phyloP scores from a whole-genome alignment of 2,113 vertebrate genomes.

The Psittacula cyanocephala region DNA sequence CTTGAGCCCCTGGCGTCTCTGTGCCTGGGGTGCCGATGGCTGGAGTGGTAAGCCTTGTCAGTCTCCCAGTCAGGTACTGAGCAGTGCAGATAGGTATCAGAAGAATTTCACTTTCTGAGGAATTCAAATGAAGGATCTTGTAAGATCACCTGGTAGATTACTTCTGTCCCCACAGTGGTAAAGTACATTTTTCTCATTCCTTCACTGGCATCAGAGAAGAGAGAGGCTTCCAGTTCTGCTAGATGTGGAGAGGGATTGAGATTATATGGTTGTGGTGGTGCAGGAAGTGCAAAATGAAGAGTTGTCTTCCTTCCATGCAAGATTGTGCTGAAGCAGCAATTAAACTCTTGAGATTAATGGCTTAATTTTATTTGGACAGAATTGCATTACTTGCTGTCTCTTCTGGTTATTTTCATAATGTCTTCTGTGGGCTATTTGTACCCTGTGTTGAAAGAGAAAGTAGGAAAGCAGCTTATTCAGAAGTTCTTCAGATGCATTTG shows the following conservation, averaged over 20 bases:
- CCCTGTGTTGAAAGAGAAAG: background rate
- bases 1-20: background rate
- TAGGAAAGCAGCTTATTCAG: background rate
- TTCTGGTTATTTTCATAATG: background rate
- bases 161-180: background rate
- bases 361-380: conserved; percentile 28
- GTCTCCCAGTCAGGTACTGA: background rate
- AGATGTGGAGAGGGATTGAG: background rate
- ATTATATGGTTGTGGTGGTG: background rate
- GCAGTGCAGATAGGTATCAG: background rate
- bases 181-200: background rate
- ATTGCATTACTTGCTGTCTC: background rate
- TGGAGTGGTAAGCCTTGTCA: background rate
- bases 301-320: background rate
- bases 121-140: background rate
- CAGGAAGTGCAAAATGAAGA: background rate
- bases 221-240: background rate
- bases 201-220: background rate
- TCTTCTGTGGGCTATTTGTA: conserved; percentile 4
- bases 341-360: conserved; percentile 5
- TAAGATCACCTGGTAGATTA: background rate
- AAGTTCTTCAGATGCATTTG: background rate
- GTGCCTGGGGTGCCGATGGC: rapidly evolving
- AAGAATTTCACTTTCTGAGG: background rate
- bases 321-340: background rate